Conservation (phyloP, 2,113 vertebrate genomes). For the Taxidea taxus region DNA sequence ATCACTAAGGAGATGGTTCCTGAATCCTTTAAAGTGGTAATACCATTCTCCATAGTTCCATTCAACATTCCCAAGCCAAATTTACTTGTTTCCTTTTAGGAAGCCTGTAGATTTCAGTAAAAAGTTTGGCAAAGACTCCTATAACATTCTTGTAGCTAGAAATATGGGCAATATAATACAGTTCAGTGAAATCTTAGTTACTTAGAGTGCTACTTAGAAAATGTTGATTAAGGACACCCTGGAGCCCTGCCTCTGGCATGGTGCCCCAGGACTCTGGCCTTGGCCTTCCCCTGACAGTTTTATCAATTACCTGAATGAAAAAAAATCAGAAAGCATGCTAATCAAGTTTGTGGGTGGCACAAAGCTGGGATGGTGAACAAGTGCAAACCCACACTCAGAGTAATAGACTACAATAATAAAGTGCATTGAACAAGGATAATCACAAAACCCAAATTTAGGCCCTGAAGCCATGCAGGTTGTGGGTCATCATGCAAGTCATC, state of each 20-base stretch:
- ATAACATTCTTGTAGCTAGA: background rate
- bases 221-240: background rate
- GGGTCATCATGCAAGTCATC: too few species aligned
- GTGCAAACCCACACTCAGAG: background rate
- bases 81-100: background rate
- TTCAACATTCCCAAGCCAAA: slow-evolving; percentile 11
- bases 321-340: background rate
- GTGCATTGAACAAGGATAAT: background rate
- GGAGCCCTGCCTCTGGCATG: background rate
- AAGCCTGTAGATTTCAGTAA: background rate
- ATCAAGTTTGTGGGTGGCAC: background rate
- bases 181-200: background rate
- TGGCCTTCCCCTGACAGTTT: background rate
- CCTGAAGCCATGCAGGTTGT: background rate
- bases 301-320: slow-evolving; percentile 13
- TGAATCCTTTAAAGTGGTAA: background rate
- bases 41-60: background rate
- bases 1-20: background rate
- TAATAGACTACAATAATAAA: background rate
- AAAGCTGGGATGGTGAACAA: background rate
- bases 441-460: background rate
- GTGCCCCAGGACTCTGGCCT: background rate
- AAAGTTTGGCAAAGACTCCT: background rate
- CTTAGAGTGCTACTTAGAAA: slow-evolving; percentile 11
- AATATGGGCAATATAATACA: background rate